These are phyloP conservation scores for Erpobdella octoculata DNA, from an alignment of 2,888 invertebrate genomes.

Conservation along the genomic window DNA sequence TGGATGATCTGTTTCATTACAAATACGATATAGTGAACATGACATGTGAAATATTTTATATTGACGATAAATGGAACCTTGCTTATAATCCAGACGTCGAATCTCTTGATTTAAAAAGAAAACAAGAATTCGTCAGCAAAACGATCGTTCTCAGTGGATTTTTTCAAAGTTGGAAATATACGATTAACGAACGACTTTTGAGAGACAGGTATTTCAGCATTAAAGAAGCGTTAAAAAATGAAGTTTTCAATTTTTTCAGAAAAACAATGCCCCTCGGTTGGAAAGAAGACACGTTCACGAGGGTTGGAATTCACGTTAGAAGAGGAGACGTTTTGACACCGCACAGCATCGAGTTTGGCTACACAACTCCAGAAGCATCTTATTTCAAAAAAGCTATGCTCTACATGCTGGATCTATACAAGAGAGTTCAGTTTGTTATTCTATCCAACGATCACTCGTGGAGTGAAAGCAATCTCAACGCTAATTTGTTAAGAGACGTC, in stretches of 20 bases:
- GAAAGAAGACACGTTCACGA: constrained; percentile 34
- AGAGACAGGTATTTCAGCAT: constrained; percentile 41
- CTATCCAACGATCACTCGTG: constrained; percentile 49
- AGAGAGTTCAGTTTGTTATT: constrained; percentile 47
- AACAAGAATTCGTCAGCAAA: constrained; percentile 3
- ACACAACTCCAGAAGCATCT: constrained; percentile 45
- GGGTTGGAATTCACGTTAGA: constrained; percentile 50
- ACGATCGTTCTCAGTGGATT: constrained; percentile 39
- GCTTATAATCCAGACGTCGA: constrained; percentile 18
- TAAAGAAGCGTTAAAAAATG: constrained; percentile 36
- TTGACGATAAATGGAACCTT: constrained; percentile 3
- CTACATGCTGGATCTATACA: constrained; percentile 40
- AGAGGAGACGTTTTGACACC: constrained; percentile 50
- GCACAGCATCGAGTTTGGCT: constrained; percentile 44
- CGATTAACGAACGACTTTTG: constrained; percentile 38
- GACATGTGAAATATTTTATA: not conserved
- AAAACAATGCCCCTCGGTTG: constrained; percentile 35
- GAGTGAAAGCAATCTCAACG: constrained; percentile 40
- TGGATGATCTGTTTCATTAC: constrained; percentile 24
- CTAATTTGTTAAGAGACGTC: constrained; percentile 30
- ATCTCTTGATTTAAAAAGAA: not conserved
- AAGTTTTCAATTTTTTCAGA: constrained; percentile 36
- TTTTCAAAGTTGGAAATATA: constrained; percentile 44
- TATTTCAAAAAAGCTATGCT: constrained; percentile 47
- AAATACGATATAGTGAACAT: constrained; percentile 14